Base-by-base conservation (phyloP, 1,140 invertebrate species). In the Mactra quadrangularis region DNA sequence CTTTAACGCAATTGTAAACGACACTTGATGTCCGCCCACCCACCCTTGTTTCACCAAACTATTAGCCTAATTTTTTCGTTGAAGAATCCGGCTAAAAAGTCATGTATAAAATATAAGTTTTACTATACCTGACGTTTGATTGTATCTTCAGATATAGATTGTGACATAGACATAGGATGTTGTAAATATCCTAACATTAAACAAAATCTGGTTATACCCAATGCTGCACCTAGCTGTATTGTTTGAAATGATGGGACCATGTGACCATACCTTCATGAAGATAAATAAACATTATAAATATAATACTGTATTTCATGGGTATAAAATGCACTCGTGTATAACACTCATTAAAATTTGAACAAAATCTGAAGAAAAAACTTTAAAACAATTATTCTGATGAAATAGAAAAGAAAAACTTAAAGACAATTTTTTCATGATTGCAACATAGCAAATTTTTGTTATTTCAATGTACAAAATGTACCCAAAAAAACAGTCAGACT, bases 161-260 rank as follows among this genome's bases (percentile, higher is more conserved):
- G 31, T 0, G 35, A 82, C 71, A 60, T 84, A 27, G 70, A 55
- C 35, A 93, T 81, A 1, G 91, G 92, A 52, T 90, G 89, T 55
- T 90, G 85, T n/a, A 92, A 64, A 1, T 89, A 47, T 13, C 90
- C 88, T 6, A 91, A 33, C 29, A 93, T 81, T 0, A 93, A 81
- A 4, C 90, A 89, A 7, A 93, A 78, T 47, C 92, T 62, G 13
- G 89, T 91, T 19, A 93, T 60, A 11, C 92, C 92, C 45, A 91
- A 53, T 0, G 91, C 91, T 52, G 92, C 92, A 4, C 90, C 89
- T 22, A 93, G 82, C 75, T 93, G 92, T 50, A 93, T 83, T 17
- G 88, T 87, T 71, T 93, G 91, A 52, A 90, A 90, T 25, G 87
- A 90, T n/a, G 92, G 92, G 31, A 92, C 62, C 47, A 93, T 71